Evolutionary conservation across 2,113 vertebrate genomes (phyloP).

Genomic region (Chelonoidis abingdonii): DNA sequence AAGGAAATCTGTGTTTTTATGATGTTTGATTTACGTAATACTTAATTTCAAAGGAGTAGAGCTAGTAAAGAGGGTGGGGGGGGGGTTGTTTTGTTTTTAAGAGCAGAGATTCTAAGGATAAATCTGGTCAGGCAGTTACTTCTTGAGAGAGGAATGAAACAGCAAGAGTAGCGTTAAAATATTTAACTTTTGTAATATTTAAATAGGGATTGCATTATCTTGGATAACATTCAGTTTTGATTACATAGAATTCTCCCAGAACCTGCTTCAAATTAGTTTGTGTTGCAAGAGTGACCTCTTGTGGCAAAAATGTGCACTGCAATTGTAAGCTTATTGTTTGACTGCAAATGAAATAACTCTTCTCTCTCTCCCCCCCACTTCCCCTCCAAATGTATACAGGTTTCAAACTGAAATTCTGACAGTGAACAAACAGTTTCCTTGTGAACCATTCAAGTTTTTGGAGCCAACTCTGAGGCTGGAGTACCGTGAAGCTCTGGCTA

Average conservation of each 20-base stretch:
- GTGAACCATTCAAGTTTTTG: constrained; percentile 98
- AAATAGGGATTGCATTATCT: constrained; percentile 30
- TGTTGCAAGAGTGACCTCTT: constrained; percentile 74
- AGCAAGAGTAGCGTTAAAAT: constrained; percentile 35
- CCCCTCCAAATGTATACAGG: constrained; percentile 65
- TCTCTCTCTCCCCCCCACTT: neutral
- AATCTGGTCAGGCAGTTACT: neutral
- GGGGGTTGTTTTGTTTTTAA: neutral
- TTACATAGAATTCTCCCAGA: constrained; percentile 34
- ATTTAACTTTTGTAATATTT: neutral
- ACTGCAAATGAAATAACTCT: neutral
- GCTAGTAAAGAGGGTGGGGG: neutral
- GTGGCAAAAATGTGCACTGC: constrained; percentile 57
- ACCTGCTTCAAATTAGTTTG: neutral
- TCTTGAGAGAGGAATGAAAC: neutral
- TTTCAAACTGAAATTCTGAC: constrained; percentile 97
- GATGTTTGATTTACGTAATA: constrained; percentile 4
- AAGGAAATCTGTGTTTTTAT: constrained; percentile 11
- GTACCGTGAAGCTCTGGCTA: constrained; percentile 91
- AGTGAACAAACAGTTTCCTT: constrained; percentile 93
- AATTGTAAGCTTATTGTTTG: neutral
- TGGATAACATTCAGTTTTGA: neutral
- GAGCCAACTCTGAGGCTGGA: constrained; percentile 97
- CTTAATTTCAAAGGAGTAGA: neutral
- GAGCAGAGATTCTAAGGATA: neutral